A percentile compares a stretch with the other conserved stretches of the same genome.
Conservation (phyloP, 1,140 invertebrate genomes). For the Nebria ingens region DNA sequence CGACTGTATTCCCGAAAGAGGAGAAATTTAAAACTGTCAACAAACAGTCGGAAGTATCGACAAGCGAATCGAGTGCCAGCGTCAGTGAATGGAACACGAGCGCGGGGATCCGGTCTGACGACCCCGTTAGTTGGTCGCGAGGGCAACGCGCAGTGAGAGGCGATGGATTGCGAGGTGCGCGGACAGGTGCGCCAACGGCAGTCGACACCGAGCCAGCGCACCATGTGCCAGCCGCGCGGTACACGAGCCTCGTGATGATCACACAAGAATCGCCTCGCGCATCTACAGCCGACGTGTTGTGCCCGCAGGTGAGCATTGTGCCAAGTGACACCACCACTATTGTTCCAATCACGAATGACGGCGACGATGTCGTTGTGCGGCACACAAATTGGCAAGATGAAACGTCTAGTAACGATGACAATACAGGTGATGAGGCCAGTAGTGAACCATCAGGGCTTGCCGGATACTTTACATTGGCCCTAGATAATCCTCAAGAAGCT, state of each 20-base stretch:
- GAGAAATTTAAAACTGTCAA: background rate
- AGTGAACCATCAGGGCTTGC: constrained; percentile 20
- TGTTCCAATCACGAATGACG: constrained; percentile 38
- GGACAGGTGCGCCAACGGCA: constrained; percentile 33
- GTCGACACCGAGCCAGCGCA: constrained; percentile 37
- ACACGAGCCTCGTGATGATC: constrained; percentile 79
- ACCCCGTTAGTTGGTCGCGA: constrained; percentile 20
- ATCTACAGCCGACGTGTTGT: constrained; percentile 23
- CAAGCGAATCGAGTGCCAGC: background rate
- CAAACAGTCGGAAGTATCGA: constrained; percentile 15
- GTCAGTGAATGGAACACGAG: constrained; percentile 23
- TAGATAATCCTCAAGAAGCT: constrained; percentile 20
- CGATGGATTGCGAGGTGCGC: constrained; percentile 16
- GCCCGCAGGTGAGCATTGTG: constrained; percentile 55
- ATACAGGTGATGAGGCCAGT: constrained; percentile 1
- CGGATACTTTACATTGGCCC: constrained; percentile 36
- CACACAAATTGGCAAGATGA: constrained; percentile 39
- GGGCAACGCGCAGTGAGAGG: background rate
- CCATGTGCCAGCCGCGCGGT: constrained; percentile 50
- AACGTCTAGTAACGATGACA: background rate
- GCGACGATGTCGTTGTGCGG: constrained; percentile 38
- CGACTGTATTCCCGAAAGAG: constrained; percentile 4
- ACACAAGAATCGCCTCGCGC: constrained; percentile 46
- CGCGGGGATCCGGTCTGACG: constrained; percentile 24
- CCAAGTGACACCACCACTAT: constrained; percentile 60